These are phyloP conservation scores for Pasiphila rectangulata DNA, from an alignment of 2,888 invertebrate genomes.

Conservation along the genomic window DNA sequence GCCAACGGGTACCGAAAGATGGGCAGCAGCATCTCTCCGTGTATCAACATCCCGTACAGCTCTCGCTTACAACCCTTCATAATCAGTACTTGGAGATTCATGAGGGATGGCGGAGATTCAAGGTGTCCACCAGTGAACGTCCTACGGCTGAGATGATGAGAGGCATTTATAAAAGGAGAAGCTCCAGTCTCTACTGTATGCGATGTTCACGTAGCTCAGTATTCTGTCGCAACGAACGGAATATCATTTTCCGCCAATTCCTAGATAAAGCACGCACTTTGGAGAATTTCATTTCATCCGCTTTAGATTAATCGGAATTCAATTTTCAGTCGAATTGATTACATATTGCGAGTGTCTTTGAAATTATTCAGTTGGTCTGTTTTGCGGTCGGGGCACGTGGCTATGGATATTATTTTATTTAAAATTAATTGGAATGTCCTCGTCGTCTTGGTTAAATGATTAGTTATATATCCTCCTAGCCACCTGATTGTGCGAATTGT, in stretches of 20 bases:
- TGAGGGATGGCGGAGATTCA: too few species aligned
- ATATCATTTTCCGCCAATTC: conserved; percentile 57
- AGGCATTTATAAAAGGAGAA: neutral
- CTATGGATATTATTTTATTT: conserved; percentile 18
- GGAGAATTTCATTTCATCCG: conserved; percentile 66
- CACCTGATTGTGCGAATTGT: too few species aligned
- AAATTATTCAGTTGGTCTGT: conserved; percentile 18
- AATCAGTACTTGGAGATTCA: too few species aligned
- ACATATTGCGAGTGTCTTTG: conserved; percentile 28
- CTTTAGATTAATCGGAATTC: conserved; percentile 62
- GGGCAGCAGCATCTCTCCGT: too few species aligned
- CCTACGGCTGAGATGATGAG: too few species aligned
- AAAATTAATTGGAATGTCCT: conserved; percentile 6
- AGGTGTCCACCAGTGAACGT: too few species aligned
- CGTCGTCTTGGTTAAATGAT: too few species aligned
- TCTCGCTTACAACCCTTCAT: too few species aligned
- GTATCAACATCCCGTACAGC: too few species aligned
- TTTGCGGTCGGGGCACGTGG: conserved; percentile 17
- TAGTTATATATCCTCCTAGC: neutral
- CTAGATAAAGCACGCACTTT: conserved; percentile 67
- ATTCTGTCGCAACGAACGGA: conserved; percentile 36
- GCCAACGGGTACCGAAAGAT: too few species aligned
- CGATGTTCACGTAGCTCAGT: neutral
- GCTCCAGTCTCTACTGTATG: neutral
- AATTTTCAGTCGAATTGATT: conserved; percentile 55